Evolutionary conservation across 2,113 vertebrate species (phyloP).

Genomic region (Chionis minor): DNA sequence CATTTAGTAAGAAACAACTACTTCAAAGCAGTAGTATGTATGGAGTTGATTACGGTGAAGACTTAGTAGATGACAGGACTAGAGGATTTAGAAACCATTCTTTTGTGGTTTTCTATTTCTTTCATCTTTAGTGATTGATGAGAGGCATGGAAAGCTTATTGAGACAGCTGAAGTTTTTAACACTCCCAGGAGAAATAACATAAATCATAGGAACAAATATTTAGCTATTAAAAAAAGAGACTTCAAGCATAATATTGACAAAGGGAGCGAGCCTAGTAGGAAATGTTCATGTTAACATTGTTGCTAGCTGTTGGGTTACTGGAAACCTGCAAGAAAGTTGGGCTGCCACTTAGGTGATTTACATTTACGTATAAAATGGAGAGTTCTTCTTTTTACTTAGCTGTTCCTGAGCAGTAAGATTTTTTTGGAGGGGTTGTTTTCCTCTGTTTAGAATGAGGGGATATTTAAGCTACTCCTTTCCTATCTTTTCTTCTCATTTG

Average conservation of each 20-base stretch:
- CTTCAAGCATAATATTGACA: neutral
- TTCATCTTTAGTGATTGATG: slow-evolving; percentile 4
- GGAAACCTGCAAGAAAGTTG: neutral
- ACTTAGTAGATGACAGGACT: neutral
- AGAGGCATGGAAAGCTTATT: neutral
- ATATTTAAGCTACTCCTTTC: neutral
- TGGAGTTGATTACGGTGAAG: neutral
- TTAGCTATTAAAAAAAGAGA: neutral
- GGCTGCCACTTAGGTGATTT: neutral
- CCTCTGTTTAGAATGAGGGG: neutral
- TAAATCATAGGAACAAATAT: neutral
- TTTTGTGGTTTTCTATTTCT: neutral
- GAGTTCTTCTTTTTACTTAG: neutral
- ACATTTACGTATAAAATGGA: neutral
- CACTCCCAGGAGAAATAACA: neutral
- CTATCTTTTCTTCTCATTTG: neutral
- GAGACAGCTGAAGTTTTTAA: neutral
- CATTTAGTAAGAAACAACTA: neutral
- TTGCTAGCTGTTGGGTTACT: neutral
- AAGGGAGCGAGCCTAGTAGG: neutral
- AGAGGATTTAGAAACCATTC: slow-evolving; percentile 1
- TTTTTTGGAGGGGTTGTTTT: neutral
- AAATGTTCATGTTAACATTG: neutral
- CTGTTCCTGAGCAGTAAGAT: neutral
- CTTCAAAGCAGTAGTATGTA: neutral